Conservation (phyloP, 2,888 invertebrate species). For the Crematogaster levior region DNA sequence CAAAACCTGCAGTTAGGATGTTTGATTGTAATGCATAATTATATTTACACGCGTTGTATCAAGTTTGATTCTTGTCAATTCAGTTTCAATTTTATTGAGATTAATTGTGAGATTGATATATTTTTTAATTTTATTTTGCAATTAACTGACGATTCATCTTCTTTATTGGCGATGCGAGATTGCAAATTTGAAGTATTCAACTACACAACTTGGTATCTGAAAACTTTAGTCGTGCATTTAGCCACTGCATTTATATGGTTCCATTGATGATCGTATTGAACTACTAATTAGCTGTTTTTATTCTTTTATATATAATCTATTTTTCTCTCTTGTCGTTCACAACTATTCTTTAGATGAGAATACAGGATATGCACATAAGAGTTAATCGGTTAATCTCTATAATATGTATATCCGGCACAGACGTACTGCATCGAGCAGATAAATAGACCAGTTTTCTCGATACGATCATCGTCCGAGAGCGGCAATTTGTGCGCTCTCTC, state of each 20-base stretch:
- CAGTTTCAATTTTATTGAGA: neutral
- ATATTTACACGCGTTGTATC: neutral
- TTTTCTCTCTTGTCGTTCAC: constrained; percentile 9
- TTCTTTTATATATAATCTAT: constrained; percentile 4
- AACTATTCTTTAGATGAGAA: constrained; percentile 13
- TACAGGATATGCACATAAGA: constrained; percentile 13
- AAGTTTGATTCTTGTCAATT: neutral
- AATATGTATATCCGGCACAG: constrained; percentile 6
- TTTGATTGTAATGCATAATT: constrained; percentile 5
- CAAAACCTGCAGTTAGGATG: neutral
- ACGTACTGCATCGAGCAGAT: constrained; percentile 23
- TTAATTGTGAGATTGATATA: neutral
- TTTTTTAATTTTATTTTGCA: neutral
- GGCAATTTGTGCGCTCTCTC: constrained; percentile 12
- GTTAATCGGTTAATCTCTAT: constrained; percentile 6
- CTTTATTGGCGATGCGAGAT: neutral
- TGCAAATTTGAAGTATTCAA: neutral
- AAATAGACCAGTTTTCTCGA: constrained; percentile 30
- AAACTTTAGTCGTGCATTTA: constrained; percentile 29
- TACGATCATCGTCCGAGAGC: constrained; percentile 61
- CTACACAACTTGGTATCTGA: constrained; percentile 25
- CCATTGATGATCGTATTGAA: constrained; percentile 50
- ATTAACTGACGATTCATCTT: neutral
- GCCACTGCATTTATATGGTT: constrained; percentile 34
- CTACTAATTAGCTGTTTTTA: constrained; percentile 18